Evolutionary conservation across 2,888 invertebrate genomes (phyloP), one percentile per base, ranked within the genome.

Genomic region (Belgica antarctica): DNA sequence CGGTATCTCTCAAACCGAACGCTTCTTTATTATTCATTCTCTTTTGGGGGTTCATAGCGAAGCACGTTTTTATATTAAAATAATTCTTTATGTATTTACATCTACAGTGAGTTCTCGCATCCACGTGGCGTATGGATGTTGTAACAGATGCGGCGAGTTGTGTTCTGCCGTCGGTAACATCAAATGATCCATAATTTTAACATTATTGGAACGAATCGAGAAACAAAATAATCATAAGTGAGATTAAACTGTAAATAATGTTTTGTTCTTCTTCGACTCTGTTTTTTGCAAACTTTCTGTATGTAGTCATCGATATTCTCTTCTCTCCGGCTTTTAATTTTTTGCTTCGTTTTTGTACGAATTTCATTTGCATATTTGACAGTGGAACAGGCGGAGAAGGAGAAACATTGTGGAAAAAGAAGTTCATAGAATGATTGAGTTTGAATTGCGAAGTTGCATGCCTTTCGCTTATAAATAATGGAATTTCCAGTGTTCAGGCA

Each of bases 131-230:
- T 41, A 41, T n/a, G 19, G 17, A 52, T 52, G 52, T 22, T 52
- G 52, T 52, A 52, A 52, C 52, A 52, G 52, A 52, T 52, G 52
- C 52, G 52, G 3, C 52, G 17, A 52, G 19, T 22, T 52, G 52
- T 22, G 41, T 41, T 41, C 41, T 22, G 2, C n/a, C 27, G 25
- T 8, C 59, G 59, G 59, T 15, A 59, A 12, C 27, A 59, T 59
- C 24, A 59, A 59, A 59, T 27, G 25, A 25, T 24, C 25, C 59
- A 25, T 59, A 25, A 59, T 27, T 59, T 24, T 59, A 65, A n/a
- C 47, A 65, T 65, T 65, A 65, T 65, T 46, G 65, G 65, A 65
- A 65, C 65, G 36, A 65, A 36, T 65, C n/a, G 59, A 59, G 8
- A 27, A 24, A 8, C 17, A 19, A 12, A 59, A 27, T 59, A 10